These are phyloP conservation scores for Taphrorychus bicolor DNA, from an alignment of 2,888 invertebrate genomes.

Conservation along the genomic window DNA sequence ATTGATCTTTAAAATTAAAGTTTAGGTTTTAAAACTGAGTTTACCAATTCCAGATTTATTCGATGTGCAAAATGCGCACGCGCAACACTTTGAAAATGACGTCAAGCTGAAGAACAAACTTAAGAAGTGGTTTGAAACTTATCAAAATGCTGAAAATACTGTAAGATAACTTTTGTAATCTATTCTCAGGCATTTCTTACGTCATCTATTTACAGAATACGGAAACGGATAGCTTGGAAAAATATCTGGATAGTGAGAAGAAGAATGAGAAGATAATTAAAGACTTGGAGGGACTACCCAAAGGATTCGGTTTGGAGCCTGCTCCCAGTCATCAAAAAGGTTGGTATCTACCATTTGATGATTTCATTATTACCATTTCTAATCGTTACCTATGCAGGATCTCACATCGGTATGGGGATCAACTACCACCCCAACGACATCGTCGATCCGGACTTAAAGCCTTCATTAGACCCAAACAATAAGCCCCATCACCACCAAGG, in stretches of 20 bases:
- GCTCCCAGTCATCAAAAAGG: constrained; percentile 46
- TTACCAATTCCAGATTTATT: constrained; percentile 49
- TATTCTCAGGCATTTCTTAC: not conserved
- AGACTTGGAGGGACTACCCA: constrained; percentile 43
- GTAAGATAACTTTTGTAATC: constrained; percentile 15
- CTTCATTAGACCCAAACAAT: constrained; percentile 15
- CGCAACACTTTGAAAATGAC: constrained; percentile 44
- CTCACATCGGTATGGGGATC: constrained; percentile 54
- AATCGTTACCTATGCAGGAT: constrained; percentile 10
- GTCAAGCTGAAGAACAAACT: constrained; percentile 45
- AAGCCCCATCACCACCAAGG: constrained; percentile 14
- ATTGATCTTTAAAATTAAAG: too few relatives aligned
- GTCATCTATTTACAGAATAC: constrained; percentile 12
- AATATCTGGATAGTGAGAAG: constrained; percentile 25
- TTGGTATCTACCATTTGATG: too few relatives aligned
- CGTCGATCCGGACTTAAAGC: constrained; percentile 24
- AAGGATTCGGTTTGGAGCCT: constrained; percentile 54
- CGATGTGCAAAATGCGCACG: constrained; percentile 50
- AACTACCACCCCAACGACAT: constrained; percentile 27
- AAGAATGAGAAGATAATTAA: constrained; percentile 43
- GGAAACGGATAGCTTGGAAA: constrained; percentile 19
- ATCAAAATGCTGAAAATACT: constrained; percentile 38
- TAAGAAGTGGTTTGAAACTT: constrained; percentile 46
- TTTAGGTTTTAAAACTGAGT: too few relatives aligned
- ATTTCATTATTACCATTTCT: too few relatives aligned